These are phyloP conservation scores for Cyrtonyx montezumae DNA, from an alignment of 2,113 vertebrate species.

Conservation along the genomic window DNA sequence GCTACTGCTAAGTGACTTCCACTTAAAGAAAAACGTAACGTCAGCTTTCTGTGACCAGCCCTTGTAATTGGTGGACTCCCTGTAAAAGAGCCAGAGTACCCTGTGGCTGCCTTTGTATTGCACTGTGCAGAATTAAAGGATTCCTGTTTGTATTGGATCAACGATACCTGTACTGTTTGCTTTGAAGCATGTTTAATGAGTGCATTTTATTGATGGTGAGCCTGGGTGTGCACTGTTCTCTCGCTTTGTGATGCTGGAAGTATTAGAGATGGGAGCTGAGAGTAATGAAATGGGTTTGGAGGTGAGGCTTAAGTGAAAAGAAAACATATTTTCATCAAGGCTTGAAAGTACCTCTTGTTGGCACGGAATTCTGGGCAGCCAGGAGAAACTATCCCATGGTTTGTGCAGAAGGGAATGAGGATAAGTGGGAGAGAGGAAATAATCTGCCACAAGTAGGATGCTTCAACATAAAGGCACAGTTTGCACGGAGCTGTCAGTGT, in stretches of 20 bases:
- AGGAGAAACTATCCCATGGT: not conserved
- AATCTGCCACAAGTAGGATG: not conserved
- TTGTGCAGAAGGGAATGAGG: not conserved
- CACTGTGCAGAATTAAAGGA: not conserved
- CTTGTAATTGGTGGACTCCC: not conserved
- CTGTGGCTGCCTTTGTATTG: not conserved
- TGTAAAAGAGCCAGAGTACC: not conserved
- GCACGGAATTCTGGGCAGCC: not conserved
- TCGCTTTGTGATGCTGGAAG: not conserved
- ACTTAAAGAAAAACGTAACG: not conserved
- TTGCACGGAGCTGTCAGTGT: fast-evolving
- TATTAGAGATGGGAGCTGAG: not conserved
- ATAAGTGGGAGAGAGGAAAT: not conserved
- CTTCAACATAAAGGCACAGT: fast-evolving
- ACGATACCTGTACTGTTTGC: not conserved
- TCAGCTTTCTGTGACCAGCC: not conserved
- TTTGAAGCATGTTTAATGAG: not conserved
- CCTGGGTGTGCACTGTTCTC: not conserved
- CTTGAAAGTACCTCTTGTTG: not conserved
- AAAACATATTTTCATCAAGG: not conserved
- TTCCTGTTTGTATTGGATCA: not conserved
- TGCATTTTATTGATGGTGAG: not conserved
- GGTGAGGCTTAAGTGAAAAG: not conserved
- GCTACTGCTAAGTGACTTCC: not conserved
- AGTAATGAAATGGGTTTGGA: not conserved